These are phyloP conservation scores for Pocota personata DNA, from an alignment of 2,888 invertebrate genomes.

Conservation along the genomic window DNA sequence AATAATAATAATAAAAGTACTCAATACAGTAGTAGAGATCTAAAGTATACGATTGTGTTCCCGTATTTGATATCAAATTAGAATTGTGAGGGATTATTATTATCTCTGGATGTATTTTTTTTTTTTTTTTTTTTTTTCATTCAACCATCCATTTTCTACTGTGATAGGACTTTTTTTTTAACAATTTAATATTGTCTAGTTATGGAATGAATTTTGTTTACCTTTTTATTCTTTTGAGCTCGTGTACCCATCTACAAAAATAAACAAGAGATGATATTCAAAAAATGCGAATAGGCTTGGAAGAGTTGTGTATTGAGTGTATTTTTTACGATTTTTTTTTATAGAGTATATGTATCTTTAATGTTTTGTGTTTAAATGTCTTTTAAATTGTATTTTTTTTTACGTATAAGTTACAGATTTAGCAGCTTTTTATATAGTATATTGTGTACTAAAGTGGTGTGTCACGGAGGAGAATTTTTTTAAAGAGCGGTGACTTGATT, in stretches of 20 bases:
- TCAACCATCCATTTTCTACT: slow-evolving; percentile 42
- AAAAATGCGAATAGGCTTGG: slow-evolving; percentile 56
- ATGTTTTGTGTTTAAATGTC: not conserved
- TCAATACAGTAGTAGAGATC: slow-evolving; percentile 35
- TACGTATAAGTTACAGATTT: not conserved
- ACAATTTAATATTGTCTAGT: slow-evolving; percentile 37
- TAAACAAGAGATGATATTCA: slow-evolving; percentile 66
- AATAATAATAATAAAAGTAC: slow-evolving; percentile 15
- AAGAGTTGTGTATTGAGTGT: slow-evolving; percentile 22
- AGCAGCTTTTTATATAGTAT: not conserved
- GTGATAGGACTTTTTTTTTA: slow-evolving; percentile 20
- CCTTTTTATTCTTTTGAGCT: slow-evolving; percentile 83
- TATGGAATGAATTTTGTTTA: slow-evolving; percentile 74
- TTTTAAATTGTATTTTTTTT: not conserved
- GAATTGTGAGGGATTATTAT: slow-evolving; percentile 28
- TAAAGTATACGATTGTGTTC: slow-evolving; percentile 12
- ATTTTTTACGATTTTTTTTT: slow-evolving; percentile 4
- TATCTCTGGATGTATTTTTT: slow-evolving; percentile 15
- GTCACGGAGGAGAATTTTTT: not conserved
- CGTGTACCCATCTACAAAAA: slow-evolving; percentile 83
- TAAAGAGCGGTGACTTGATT: too few species aligned
- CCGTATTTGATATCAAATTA: slow-evolving; percentile 19
- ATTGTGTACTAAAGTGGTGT: not conserved
- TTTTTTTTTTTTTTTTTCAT: slow-evolving; percentile 11
- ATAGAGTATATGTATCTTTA: not conserved